Percentiles rank a stretch among this genome's conserved stretches.
phyloP scores from a whole-genome alignment of 2,113 vertebrate species.

The Varanus salvator region DNA sequence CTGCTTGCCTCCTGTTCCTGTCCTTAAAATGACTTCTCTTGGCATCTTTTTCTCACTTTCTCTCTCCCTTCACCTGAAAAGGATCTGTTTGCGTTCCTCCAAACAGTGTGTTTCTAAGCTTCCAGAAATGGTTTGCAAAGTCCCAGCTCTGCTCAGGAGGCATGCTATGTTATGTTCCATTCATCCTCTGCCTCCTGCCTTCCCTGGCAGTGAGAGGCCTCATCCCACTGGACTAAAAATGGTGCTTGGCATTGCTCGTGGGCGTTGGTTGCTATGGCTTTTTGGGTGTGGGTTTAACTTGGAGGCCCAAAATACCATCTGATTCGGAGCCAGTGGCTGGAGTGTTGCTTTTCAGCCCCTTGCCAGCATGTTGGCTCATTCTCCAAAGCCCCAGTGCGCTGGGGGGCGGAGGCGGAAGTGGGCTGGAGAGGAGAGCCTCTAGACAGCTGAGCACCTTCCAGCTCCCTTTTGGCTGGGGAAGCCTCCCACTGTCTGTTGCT shows the following conservation, averaged over 20 bases:
- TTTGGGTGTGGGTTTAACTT: conserved; percentile 19
- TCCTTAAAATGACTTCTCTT: neutral
- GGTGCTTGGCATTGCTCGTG: neutral
- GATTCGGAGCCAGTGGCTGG: conserved; percentile 27
- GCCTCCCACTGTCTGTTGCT: neutral
- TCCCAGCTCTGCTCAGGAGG: neutral
- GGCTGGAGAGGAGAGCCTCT: conserved; percentile 6
- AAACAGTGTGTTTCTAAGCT: neutral
- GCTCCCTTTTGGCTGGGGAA: neutral
- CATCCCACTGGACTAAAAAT: accelerated
- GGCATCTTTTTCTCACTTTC: neutral
- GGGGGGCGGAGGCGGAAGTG: neutral
- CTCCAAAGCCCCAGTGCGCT: neutral
- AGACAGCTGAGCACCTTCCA: neutral
- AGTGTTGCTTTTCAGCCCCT: neutral
- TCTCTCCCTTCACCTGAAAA: too few species aligned
- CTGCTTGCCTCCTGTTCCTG: neutral
- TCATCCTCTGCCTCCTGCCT: accelerated
- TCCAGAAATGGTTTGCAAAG: conserved; percentile 16
- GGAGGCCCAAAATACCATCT: conserved; percentile 47
- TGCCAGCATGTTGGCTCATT: conserved; percentile 4
- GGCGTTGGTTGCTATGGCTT: neutral
- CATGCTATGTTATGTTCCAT: neutral
- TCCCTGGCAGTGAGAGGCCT: neutral
- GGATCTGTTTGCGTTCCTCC: neutral